A percentile compares a stretch with the other conserved stretches of the same genome.
Conservation (phyloP, 2,888 invertebrate genomes). For the Agrochola macilenta region DNA sequence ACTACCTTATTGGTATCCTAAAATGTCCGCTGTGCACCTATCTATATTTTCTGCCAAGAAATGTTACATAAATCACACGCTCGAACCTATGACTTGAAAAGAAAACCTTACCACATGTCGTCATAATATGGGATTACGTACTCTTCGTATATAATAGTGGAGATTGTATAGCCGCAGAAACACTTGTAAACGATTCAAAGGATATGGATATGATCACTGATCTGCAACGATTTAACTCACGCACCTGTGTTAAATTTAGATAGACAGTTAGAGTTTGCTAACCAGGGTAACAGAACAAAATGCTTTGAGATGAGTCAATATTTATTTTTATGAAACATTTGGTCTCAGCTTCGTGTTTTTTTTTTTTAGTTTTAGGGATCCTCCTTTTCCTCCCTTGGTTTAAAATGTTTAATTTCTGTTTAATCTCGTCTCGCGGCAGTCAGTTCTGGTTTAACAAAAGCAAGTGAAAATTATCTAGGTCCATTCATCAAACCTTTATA, state of each 20-base stretch:
- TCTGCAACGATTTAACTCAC: constrained; percentile 54
- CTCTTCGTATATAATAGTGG: neutral
- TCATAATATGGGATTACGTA: neutral
- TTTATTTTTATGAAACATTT: constrained; percentile 50
- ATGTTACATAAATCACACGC: neutral
- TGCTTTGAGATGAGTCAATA: constrained; percentile 49
- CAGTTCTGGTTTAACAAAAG: constrained; percentile 36
- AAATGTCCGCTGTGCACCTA: neutral
- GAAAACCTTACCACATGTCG: neutral
- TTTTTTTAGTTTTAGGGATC: constrained; percentile 45
- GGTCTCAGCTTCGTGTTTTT: constrained; percentile 30
- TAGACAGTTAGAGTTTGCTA: constrained; percentile 38
- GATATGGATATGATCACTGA: constrained; percentile 53
- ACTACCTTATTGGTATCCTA: neutral
- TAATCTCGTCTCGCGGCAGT: constrained; percentile 30
- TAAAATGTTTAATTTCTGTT: constrained; percentile 35
- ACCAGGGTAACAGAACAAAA: constrained; percentile 51
- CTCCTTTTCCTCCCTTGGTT: constrained; percentile 16
- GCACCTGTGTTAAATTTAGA: no score
- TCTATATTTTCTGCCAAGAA: neutral
- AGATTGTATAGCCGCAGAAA: neutral
- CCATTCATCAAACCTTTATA: constrained; percentile 34
- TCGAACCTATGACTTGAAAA: neutral
- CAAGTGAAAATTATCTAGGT: constrained; percentile 4
- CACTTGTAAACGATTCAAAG: constrained; percentile 3